Evolutionary conservation across 2,888 invertebrate species (phyloP).

Genomic region (Pseudeuparius sepicola): DNA sequence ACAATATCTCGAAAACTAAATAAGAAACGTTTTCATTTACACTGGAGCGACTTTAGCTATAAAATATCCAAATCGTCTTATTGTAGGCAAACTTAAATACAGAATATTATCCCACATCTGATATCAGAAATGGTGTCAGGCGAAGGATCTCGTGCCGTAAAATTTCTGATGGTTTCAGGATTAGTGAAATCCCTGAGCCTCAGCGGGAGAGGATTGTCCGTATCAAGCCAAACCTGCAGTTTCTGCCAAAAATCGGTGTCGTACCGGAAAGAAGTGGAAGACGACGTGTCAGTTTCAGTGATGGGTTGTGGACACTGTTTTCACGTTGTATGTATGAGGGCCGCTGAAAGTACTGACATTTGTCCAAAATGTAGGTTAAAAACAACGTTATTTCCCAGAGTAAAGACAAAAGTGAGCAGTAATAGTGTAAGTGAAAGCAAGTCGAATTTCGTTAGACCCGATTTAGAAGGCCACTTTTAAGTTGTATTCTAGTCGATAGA

Average conservation of each 20-base stretch:
- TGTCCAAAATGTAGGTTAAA: slow-evolving; percentile 35
- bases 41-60: no score
- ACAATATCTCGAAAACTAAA: no score
- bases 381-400: slow-evolving; percentile 26
- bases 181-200: slow-evolving; percentile 33
- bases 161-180: slow-evolving; percentile 34
- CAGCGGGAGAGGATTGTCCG: slow-evolving; percentile 33
- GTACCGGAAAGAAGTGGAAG: slow-evolving; percentile 24
- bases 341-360: slow-evolving; percentile 25
- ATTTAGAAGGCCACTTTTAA: slow-evolving; percentile 38
- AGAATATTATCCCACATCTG: no score
- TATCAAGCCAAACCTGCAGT: slow-evolving; percentile 31
- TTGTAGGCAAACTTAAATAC: no score
- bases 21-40: no score
- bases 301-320: slow-evolving; percentile 38
- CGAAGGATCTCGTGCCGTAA: no score
- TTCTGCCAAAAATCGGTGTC: slow-evolving; percentile 34
- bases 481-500: no score
- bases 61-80: no score
- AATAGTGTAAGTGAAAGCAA: no score
- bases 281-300: slow-evolving; percentile 28
- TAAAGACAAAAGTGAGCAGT: no score
- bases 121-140: no score
- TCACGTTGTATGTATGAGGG: slow-evolving; percentile 30
- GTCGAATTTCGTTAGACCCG: slow-evolving; percentile 29